These are phyloP conservation scores for Planiliza haematocheilus DNA, from an alignment of 2,113 vertebrate species.

Conservation along the genomic window DNA sequence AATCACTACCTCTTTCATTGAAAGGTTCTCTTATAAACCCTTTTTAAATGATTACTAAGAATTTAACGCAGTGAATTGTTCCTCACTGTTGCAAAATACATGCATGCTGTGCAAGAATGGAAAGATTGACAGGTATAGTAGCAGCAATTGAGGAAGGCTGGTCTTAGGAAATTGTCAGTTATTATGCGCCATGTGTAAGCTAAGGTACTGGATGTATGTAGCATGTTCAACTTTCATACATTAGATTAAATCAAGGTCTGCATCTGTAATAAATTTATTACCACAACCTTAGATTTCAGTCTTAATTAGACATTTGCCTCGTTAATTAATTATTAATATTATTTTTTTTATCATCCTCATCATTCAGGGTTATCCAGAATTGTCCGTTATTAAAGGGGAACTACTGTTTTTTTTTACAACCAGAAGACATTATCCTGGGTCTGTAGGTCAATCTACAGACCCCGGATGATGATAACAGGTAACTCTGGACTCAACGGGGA, in stretches of 20 bases:
- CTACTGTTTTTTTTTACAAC: too few relatives aligned
- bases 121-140: conserved; percentile 13
- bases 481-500: too few relatives aligned
- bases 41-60: too few relatives aligned
- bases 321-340: too few relatives aligned
- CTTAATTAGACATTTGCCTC: not conserved
- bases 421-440: too few relatives aligned
- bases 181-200: conserved; percentile 7
- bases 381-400: too few relatives aligned
- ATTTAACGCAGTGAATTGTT: not conserved
- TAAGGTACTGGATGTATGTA: not conserved
- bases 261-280: conserved; percentile 6
- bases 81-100: conserved; percentile 7
- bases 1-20: not conserved
- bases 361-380: not conserved
- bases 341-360: not conserved
- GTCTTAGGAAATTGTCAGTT: conserved; percentile 23
- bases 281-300: too few relatives aligned
- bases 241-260: not conserved
- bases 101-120: not conserved
- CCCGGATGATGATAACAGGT: too few relatives aligned
- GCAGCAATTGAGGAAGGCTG: conserved; percentile 4
- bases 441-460: too few relatives aligned
- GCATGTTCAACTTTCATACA: conserved; percentile 5
- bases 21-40: not conserved